These are phyloP conservation scores for Salminus brasiliensis DNA, from an alignment of 2,113 vertebrate genomes.

Conservation along the genomic window DNA sequence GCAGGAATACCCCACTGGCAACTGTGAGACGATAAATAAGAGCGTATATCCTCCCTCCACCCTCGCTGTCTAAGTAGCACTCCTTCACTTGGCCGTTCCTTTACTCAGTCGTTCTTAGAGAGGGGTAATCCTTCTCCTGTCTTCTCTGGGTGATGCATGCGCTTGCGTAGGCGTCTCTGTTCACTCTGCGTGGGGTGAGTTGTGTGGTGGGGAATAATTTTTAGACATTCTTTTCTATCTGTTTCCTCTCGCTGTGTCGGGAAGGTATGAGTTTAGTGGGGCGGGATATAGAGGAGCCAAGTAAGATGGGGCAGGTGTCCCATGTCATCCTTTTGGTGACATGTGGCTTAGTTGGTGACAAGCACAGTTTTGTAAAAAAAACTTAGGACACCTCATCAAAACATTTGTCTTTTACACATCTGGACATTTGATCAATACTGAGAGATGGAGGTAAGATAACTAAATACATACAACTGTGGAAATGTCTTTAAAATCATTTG, in stretches of 20 bases:
- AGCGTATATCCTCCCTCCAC: constrained; percentile 45
- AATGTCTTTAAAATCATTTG: too few relatives aligned
- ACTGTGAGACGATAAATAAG: constrained; percentile 61
- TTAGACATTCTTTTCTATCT: constrained; percentile 28
- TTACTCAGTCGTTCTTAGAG: constrained; percentile 19
- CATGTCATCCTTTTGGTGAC: constrained; percentile 9
- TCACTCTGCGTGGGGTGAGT: not conserved
- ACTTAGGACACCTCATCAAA: too few relatives aligned
- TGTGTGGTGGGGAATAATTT: constrained; percentile 31
- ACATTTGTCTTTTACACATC: too few relatives aligned
- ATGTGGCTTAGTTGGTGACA: not conserved
- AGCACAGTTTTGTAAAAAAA: too few relatives aligned
- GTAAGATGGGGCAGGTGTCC: not conserved
- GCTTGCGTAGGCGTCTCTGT: not conserved
- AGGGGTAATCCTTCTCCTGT: constrained; percentile 39
- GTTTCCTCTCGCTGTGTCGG: constrained; percentile 29
- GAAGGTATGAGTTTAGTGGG: constrained; percentile 16
- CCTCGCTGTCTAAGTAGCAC: constrained; percentile 32
- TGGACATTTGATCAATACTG: too few relatives aligned
- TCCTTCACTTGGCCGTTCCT: constrained; percentile 23
- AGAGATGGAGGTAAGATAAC: too few relatives aligned
- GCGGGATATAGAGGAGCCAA: constrained; percentile 2
- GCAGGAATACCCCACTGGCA: constrained; percentile 53
- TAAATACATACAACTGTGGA: too few relatives aligned
- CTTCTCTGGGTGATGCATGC: constrained; percentile 6